Base-by-base conservation (phyloP, 2,888 invertebrate species). In the Cerastis rubricosa region DNA sequence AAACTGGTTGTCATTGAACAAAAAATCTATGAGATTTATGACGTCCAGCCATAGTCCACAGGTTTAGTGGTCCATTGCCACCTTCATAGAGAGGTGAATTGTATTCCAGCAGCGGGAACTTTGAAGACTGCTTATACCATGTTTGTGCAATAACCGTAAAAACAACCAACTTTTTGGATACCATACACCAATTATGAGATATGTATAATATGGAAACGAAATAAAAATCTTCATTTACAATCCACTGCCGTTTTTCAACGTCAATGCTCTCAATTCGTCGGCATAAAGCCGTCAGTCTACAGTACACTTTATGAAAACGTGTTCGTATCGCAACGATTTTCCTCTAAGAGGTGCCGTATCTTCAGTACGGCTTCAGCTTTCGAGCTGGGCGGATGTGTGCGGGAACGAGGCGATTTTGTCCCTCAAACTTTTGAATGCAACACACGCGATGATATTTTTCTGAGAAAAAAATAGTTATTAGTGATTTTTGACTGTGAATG, bases 321-420 rank as follows among this genome's bases (percentile, higher is more conserved):
- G 66, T 77, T 74, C 29, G 67, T 79, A 80, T 82, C 79, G 77
- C 81, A 80, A 80, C 80, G 82, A 83, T 86, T 85, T 81, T 81
- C 78, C 82, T 84, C 78, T 80, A 84, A 84, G 83, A 86, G 86
- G 71, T 76, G 61, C 29, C 51, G 61, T 75, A 69, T 78, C 88
- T 93, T 93, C 94, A 95, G 95, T 95, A 88, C 83, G 88, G 94
- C 92, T 92, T 93, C 91, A 93, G 95, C 95, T 85, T 85, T 92
- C 89, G 88, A 80, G 93, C 93, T 91, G 94, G 87, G 89, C 92
- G 89, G 92, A 90, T 89, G 94, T 91, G 83, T 59, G 59, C 63
- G 57, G 71, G 35, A 83, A 80, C 76, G 87, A 87, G 91, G 92
- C 93, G 92, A 91, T 93, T 93, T 94, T 89, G 84, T 87, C 87